Percentiles rank a stretch among this genome's conserved stretches.
Evolutionary conservation across 2,113 vertebrate genomes (phyloP).

Genomic region (Bubo blakistoni): DNA sequence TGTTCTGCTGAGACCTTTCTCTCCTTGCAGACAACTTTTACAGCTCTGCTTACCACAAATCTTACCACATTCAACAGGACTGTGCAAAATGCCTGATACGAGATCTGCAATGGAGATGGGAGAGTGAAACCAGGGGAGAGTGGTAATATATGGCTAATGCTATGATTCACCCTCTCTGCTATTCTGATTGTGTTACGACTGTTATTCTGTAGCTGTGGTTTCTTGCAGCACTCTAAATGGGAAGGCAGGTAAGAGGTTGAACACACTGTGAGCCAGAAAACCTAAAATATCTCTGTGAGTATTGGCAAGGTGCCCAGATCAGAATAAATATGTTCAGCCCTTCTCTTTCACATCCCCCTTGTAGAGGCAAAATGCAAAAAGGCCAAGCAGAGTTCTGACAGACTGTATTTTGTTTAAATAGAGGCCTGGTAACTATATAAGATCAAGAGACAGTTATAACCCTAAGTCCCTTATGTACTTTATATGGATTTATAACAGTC

Average conservation of each 20-base stretch:
- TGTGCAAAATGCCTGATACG: background rate
- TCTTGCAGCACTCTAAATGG: background rate
- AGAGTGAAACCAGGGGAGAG: background rate
- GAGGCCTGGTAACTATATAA: background rate
- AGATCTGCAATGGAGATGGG: background rate
- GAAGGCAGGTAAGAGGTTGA: conserved; percentile 26
- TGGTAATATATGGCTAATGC: background rate
- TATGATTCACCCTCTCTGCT: background rate
- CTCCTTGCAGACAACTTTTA: background rate
- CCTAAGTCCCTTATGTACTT: background rate
- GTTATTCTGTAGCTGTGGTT: background rate
- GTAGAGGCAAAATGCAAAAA: background rate
- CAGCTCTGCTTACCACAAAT: background rate
- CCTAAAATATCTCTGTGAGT: conserved; percentile 17
- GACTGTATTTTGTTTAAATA: background rate
- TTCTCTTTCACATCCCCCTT: conserved; percentile 25
- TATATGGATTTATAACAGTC: background rate
- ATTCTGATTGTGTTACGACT: background rate
- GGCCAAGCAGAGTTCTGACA: conserved; percentile 8
- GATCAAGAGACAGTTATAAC: background rate
- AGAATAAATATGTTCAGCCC: background rate
- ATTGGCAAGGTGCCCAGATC: conserved; percentile 1
- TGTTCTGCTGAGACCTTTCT: background rate
- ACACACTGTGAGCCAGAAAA: conserved; percentile 3
- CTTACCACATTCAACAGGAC: background rate